Evolutionary conservation across 35 echinoderm and acorn worm genomes (phyloP), one percentile per base, ranked within the genome.

Genomic region (Acanthaster planci): DNA sequence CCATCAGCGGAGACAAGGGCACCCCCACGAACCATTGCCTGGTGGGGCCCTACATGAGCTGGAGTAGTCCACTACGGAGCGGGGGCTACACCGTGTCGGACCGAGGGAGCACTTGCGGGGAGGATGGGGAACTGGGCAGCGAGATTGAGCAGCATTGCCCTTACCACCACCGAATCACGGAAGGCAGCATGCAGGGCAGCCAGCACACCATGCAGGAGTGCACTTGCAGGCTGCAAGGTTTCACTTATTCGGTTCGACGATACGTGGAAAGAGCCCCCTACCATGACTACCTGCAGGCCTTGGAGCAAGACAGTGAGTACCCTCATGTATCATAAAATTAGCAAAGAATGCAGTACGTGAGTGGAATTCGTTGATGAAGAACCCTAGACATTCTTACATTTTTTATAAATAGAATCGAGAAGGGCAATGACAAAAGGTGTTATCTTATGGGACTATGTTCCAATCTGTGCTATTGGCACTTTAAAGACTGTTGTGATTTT

Each of bases 61-160:
- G 19, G 60, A 68, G 32, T 23, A 68, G 60, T 68, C 60, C 60
- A 68, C 60, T 68, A 2, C 60, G 60, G 60, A 23, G 60, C 32
- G 57, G 60, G 60, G 22, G 60, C 9, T 68, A 68, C 60, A 68
- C 60, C 60, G 32, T 68, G 32, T 68, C 27, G 32, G 60, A 68
- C 60, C 21, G 60, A 23, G 60, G 26, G 10, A 68, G 60, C 60
- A 68, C 32, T 9, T 68, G 60, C 60, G 60, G 60, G 60, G 22
- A 68, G 22, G 60, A 68, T 23, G 60, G 60, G 32, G 18, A 68
- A 30, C 60, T 68, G 18, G 91, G 91, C 15, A 85, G 86, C 39
- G 91, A 89, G 31, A 93, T 93, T 2, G 68, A 84, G 36, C 86
- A 93, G 30, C 80, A 82, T 31, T 93, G 91, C 68, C 91, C 91